Evolutionary conservation across 2,113 vertebrate species (phyloP).

Genomic region (Eretmodus cyanostictus): DNA sequence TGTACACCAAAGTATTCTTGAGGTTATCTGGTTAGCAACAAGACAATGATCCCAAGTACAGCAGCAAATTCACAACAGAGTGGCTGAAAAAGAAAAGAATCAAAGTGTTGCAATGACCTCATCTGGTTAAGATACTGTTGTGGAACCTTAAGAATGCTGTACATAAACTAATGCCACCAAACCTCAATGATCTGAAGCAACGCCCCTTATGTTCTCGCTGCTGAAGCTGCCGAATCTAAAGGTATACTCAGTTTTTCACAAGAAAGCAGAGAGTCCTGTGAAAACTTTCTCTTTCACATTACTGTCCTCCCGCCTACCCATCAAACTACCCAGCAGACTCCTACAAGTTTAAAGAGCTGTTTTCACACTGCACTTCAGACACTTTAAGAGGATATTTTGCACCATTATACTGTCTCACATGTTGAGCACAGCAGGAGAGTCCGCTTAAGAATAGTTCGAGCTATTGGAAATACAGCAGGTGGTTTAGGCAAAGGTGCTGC

Average conservation of each 20-base stretch:
- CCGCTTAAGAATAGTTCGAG: neutral
- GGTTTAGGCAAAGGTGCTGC: neutral
- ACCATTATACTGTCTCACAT: neutral
- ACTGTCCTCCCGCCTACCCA: neutral
- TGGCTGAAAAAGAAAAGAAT: neutral
- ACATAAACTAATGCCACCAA: neutral
- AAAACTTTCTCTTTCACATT: neutral
- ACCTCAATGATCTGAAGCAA: neutral
- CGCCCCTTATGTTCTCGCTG: neutral
- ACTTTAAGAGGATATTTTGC: neutral
- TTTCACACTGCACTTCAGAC: neutral
- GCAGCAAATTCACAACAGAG: neutral
- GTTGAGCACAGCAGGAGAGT: neutral
- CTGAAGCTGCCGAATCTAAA: neutral
- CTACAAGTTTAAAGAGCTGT: neutral
- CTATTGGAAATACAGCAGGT: neutral
- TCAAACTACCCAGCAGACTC: neutral
- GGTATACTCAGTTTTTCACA: neutral
- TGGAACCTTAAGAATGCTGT: neutral
- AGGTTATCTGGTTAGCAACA: neutral
- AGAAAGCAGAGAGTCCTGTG: neutral
- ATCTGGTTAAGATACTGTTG: neutral
- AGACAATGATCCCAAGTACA: neutral
- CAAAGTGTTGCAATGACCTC: neutral
- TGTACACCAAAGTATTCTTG: neutral